A percentile compares a stretch with the other conserved stretches of the same genome.
phyloP scores from a whole-genome alignment of 2,797 vertebrate species.

The Zalophus californianus region DNA sequence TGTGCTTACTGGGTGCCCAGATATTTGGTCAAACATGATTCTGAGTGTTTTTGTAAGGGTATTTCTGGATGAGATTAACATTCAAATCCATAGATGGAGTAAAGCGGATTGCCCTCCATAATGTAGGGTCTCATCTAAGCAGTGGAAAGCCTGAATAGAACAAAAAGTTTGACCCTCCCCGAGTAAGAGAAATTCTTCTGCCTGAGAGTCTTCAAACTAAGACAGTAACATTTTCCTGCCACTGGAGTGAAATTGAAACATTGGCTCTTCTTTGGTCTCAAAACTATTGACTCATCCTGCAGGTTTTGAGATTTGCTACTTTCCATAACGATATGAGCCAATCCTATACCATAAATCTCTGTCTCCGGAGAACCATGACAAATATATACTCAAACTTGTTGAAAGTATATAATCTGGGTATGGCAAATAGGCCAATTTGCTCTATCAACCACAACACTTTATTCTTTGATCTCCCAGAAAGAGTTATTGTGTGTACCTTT shows the following conservation, averaged over 20 bases:
- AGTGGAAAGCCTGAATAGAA: background rate
- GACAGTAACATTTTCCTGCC: background rate
- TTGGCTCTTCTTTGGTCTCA: background rate
- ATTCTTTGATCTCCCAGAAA: background rate
- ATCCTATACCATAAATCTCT: background rate
- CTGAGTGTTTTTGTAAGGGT: background rate
- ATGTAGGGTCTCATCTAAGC: background rate
- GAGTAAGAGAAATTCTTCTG: background rate
- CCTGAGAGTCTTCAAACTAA: background rate
- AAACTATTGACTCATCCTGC: background rate
- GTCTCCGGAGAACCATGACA: background rate
- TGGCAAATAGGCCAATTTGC: background rate
- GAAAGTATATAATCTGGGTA: background rate
- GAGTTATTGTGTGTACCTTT: background rate
- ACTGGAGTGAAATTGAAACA: background rate
- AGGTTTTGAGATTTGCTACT: background rate
- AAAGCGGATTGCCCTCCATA: background rate
- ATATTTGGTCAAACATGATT: background rate
- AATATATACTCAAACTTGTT: background rate
- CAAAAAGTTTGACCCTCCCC: background rate
- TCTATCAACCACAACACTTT: background rate
- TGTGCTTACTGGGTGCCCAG: background rate
- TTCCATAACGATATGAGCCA: background rate
- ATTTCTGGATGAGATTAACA: background rate
- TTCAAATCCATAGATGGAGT: background rate